Evolutionary conservation across 2,888 invertebrate species (phyloP), one percentile per base, ranked within the genome.

Genomic region (Cephus pulcher): DNA sequence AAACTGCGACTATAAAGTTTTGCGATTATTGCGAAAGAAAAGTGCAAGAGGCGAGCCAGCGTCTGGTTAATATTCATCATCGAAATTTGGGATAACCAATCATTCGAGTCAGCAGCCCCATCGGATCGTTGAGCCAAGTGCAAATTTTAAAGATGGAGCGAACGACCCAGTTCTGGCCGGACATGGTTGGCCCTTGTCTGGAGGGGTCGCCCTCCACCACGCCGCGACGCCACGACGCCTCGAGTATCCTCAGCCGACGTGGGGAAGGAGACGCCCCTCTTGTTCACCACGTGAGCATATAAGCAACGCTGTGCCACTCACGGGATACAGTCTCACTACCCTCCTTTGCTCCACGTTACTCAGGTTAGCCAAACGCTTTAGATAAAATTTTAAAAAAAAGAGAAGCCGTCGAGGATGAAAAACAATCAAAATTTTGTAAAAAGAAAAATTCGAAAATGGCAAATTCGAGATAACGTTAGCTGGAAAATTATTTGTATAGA

Each of bases 311-410:
- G 77, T 81, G 82, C 83, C 84, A 84, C 81, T 80, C 80, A 74
- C 83, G 76, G 78, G 81, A 82, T 86, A 88, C 86, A 89, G 88
- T 87, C 86, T 83, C 83, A 85, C 88, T 85, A 87, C 86, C 88
- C 87, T 85, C 84, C 78, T 77, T 84, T 82, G 82, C 83, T 82
- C 83, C 85, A 83, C 79, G 79, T 82, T 73, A 80, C 83, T 80
- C 80, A 82, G 84, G 82, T 84, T 78, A 81, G 83, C 78, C 70
- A 81, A 32, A n/a, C 71, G 69, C 23, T 71, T 4, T 71, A n/a
- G 15, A 34, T 0, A 34, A 71, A 15, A 71, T 30, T 30, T 30
- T 30, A 1, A 71, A 56, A 15, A 56, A 56, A 9, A 56, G n/a
- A 35, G 12, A 71, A 33, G 12, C 71, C 32, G 6, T 34, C 12